Conservation (phyloP, 1,140 invertebrate genomes). For the fruit fly (Drosophila melanogaster) region Release_6_plus_ISO1_MT NT_033779.5:12314501-12315000, state of each 20-base stretch:
- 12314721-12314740: slow-evolving; percentile 85
- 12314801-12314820: slow-evolving; percentile 46
- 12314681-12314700: slow-evolving; percentile 58
- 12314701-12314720: slow-evolving; percentile 85
- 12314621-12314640: slow-evolving; percentile 23
- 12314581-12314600: slow-evolving; percentile 32
- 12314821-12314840: slow-evolving; percentile 17
- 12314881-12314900: slow-evolving; percentile 60
- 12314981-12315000: too few relatives aligned
- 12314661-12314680: background rate
- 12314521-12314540: slow-evolving; percentile 15
- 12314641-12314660: slow-evolving; percentile 1
- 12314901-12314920: slow-evolving; percentile 78
- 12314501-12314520: slow-evolving; percentile 30
- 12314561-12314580: slow-evolving; percentile 45
- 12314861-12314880: background rate
- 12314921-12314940: slow-evolving; percentile 43
- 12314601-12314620: slow-evolving; percentile 11
- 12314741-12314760: slow-evolving; percentile 85
- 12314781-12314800: slow-evolving; percentile 81
- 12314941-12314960: background rate
- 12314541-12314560: slow-evolving; percentile 20
- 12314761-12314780: slow-evolving; percentile 84
- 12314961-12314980: too few relatives aligned
- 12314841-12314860: slow-evolving; percentile 31